Base-by-base conservation (phyloP, 2,888 invertebrate genomes). In the Hermaeophaga mercurialis region DNA sequence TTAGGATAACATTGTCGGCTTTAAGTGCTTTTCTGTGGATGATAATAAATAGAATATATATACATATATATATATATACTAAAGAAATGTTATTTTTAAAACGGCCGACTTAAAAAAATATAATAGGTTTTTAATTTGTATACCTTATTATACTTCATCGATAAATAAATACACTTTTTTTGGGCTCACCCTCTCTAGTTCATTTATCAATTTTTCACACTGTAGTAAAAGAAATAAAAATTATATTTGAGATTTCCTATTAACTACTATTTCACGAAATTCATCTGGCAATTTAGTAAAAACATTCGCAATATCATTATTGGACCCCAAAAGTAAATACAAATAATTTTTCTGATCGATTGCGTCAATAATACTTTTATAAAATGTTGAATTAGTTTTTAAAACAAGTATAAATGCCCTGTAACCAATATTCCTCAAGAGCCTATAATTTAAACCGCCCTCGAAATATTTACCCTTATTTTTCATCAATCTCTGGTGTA, bases 331-430 rank as follows among this genome's bases (percentile, higher is more conserved):
- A 7, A 8, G 5, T 8, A 26, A 26, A 8, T 9, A 8, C 6
- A 3, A 8, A 9, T 26, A 8, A 2, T 26, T 26, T 26, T 26
- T 26, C 2, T 7, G 7, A 22, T 7, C 3, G 4, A 26, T 26
- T 26, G 5, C 8, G 9, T 26, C 9, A 9, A 26, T 8, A 26
- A 26, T 9, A 26, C 9, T 44, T 49, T 58, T 55, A 34, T 65
- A 64, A 45, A 60, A 36, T 41, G 50, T 46, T 28, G 34, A 45
- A 33, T 59, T 55, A 26, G 56, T 61, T 17, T 53, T 61, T 12
- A 67, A 53, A 36, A 67, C 64, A n/a, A 64, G 49, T 36, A 63
- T 43, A 48, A 67, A 66, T 6, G 64, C 66, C 26, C 59, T 52
- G 5, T 44, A 57, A 1, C 58, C 57, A 33, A 67, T 48, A 36